Base-by-base conservation (phyloP, 1,140 invertebrate genomes). In the Drosophila kohkoa region DNA sequence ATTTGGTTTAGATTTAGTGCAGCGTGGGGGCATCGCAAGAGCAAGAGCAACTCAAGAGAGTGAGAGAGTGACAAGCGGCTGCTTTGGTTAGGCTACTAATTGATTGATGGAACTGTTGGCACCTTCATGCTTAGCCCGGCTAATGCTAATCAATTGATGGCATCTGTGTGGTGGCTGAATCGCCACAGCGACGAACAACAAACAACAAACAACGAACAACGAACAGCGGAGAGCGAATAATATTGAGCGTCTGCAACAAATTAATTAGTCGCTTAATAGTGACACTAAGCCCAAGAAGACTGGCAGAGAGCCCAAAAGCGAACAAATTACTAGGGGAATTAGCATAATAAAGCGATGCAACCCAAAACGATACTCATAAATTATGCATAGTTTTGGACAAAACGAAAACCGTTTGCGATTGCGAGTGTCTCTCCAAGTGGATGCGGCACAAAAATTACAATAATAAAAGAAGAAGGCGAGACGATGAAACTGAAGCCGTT, bases 251-350 rank as follows among this genome's bases (percentile, higher is more conserved):
- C 86, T 85, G 75, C 81, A 89, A 89, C 85, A 89, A 89, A 89
- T 89, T 87, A 89, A 89, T 89, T 89, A 87, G 81, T 82, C 81
- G 81, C 85, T 89, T 89, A 89, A 89, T 85, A 85, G 88, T 89
- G 85, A 89, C 85, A 89, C 85, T 89, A 89, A 89, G 77, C 78
- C 69, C 71, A 71, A 77, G 52, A 25, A 25, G 20, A 25, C 65
- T 65, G 81, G 73, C 80, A 77, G 66, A 88, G 30, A 25, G 20
- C 20, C 60, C 79, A 73, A 65, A 87, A 88, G 75, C 82, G 74
- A 83, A 89, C 83, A 88, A 89, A 89, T 89, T 89, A 89, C 85
- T 81, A 10, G 30, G 55, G 54, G 66, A 45, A 89, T 89, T 89
- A 89, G 81, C 85, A 89, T 89, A 89, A 89, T 81, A 89, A 89